Conservation (phyloP, 2,797 vertebrate genomes). For the Phalanger gymnotis region DNA sequence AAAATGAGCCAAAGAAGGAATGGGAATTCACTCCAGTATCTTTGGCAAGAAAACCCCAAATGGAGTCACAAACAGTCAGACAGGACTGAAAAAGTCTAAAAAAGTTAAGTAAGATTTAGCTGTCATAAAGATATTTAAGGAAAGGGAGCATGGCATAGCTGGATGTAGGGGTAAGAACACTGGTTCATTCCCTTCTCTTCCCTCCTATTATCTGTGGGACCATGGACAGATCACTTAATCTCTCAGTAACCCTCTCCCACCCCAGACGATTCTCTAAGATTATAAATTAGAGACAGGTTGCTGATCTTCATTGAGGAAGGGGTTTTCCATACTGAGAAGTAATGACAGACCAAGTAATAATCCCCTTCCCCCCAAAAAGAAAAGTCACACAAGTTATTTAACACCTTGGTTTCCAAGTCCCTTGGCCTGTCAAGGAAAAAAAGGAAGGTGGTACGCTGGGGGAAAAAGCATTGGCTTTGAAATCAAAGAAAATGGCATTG, state of each 20-base stretch:
- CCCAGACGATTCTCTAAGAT: neutral
- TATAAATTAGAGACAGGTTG: neutral
- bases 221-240: neutral
- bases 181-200: neutral
- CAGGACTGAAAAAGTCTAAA: neutral
- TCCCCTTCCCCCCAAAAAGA: neutral
- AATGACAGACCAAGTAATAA: neutral
- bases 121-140: neutral
- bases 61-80: neutral
- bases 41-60: neutral
- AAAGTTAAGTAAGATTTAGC: neutral
- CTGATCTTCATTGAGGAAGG: neutral
- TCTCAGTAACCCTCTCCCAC: neutral
- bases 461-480: neutral
- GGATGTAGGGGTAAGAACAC: neutral
- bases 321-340: neutral
- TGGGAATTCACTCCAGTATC: neutral
- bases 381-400: neutral
- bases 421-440: neutral
- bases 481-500: neutral
- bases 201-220: neutral
- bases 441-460: neutral
- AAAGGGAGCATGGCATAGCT: neutral
- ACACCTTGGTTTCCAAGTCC: neutral
- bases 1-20: neutral